Base-by-base conservation (phyloP, 2,888 invertebrate genomes). In the Isotomurus palustris region DNA sequence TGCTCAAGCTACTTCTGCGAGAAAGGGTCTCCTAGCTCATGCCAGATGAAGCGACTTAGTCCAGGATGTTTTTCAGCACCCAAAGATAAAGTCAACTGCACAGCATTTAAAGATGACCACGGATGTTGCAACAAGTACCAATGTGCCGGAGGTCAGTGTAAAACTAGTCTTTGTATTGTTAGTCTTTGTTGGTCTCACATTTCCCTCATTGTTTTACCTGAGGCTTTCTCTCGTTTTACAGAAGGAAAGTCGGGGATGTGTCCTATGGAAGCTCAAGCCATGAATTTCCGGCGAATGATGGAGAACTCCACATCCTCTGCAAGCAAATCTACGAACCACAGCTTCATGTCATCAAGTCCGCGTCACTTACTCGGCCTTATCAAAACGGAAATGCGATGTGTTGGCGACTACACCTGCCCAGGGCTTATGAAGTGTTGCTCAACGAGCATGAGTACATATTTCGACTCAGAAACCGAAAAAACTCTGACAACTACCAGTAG, bases 61-160 rank as follows among this genome's bases (percentile, higher is more conserved):
- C 62, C 67, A 5, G 64, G 60, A 10, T 67, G 67, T 27, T 55
- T 53, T 35, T 56, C 53, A 19, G 52, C 62, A 2, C 56, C 62
- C 8, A 60, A 60, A 50, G 41, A 50, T 14, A 67, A 62, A 35
- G 47, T 47, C 12, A 62, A 67, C 43, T 67, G 67, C 29, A 38
- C 56, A 10, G 62, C 56, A 19, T 67, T 67, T 36, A 58, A 58
- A 21, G 67, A 67, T 47, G 19, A 43, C 1, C 58, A 64, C 29
- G 64, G 67, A 1, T 67, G 67, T 17, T 67, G 67, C 47, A 58
- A 60, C 24, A 67, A 67, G 21, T 67, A 58, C 47, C 67, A 67
- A 51, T 67, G 67, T 38, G 58, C 60, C 22, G 55, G 51, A 53
- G 60, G 62, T 61, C 45, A 36, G 21, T 22, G 40, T 22, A 48